A percentile compares a stretch with the other conserved stretches of the same genome.
Evolutionary conservation across 2,888 invertebrate species (phyloP).

Genomic region (Chorisops tibialis): DNA sequence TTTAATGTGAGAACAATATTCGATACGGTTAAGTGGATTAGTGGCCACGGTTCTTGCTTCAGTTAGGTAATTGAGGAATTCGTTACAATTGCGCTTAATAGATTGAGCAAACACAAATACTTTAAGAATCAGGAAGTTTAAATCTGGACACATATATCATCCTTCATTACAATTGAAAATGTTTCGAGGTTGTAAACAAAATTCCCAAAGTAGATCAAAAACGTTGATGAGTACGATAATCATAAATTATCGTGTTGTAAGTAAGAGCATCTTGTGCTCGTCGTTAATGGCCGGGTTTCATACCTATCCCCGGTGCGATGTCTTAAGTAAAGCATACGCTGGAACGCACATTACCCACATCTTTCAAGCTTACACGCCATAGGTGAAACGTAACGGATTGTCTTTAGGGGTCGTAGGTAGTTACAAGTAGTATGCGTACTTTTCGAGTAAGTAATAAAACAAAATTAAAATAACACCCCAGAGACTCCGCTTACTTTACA

Average conservation of each 20-base stretch:
- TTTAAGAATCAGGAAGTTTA: too few relatives aligned
- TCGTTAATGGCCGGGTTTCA: conserved; percentile 9
- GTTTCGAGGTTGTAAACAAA: not conserved
- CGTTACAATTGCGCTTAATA: too few relatives aligned
- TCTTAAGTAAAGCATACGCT: conserved; percentile 11
- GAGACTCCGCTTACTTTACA: conserved; percentile 24
- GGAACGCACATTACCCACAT: conserved; percentile 13
- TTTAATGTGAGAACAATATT: conserved; percentile 52
- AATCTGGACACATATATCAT: too few relatives aligned
- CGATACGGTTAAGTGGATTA: conserved; percentile 34
- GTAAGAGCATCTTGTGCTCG: conserved; percentile 13
- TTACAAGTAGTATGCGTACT: conserved; percentile 1
- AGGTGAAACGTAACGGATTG: not conserved
- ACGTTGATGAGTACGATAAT: conserved; percentile 18
- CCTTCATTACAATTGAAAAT: too few relatives aligned
- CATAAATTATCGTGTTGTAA: conserved; percentile 14
- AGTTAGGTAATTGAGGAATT: too few relatives aligned
- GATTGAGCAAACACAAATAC: too few relatives aligned
- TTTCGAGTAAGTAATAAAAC: conserved; percentile 35
- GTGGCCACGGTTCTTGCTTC: too few relatives aligned
- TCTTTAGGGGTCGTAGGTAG: conserved; percentile 16
- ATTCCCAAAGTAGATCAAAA: conserved; percentile 20
- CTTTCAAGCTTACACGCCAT: not conserved
- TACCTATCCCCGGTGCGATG: conserved; percentile 21
- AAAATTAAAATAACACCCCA: conserved; percentile 36